Percentiles rank a stretch among this genome's conserved stretches.
Conservation (phyloP, 1,140 invertebrate species). For the Charaxes varanes region DNA sequence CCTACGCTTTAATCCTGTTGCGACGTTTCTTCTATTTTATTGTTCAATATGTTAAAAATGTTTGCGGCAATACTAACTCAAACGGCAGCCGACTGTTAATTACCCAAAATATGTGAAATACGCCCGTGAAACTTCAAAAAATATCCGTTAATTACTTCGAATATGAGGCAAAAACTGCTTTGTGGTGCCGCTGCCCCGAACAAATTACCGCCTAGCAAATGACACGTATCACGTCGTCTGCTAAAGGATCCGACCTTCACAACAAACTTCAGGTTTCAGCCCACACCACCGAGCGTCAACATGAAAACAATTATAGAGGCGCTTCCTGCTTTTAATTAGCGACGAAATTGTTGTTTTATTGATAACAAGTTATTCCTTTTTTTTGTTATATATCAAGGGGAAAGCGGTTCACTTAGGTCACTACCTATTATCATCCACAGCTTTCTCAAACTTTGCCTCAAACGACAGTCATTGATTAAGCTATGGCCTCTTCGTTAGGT, state of each 20-base stretch:
- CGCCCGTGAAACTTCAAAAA: conserved; percentile 23
- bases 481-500: too few relatives aligned
- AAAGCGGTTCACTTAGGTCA: too few relatives aligned
- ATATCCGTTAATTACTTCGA: conserved; percentile 25
- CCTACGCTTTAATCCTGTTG: too few relatives aligned
- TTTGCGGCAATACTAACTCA: not conserved
- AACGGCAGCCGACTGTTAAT: conserved; percentile 30
- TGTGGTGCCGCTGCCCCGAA: conserved; percentile 14
- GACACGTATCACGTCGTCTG: conserved; percentile 17
- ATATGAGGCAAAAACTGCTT: conserved; percentile 17
- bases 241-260: conserved; percentile 2
- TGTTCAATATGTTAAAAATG: too few relatives aligned
- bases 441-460: too few relatives aligned
- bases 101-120: conserved; percentile 30
- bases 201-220: conserved; percentile 24
- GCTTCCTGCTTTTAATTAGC: too few relatives aligned
- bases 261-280: not conserved
- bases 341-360: too few relatives aligned
- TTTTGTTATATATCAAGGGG: too few relatives aligned
- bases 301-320: conserved; percentile 8
- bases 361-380: too few relatives aligned
- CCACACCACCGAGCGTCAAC: not conserved
- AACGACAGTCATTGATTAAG: too few relatives aligned
- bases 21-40: too few relatives aligned
- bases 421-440: too few relatives aligned